Base-by-base conservation (phyloP, 1,140 invertebrate species). In the Bombyx mori region DNA sequence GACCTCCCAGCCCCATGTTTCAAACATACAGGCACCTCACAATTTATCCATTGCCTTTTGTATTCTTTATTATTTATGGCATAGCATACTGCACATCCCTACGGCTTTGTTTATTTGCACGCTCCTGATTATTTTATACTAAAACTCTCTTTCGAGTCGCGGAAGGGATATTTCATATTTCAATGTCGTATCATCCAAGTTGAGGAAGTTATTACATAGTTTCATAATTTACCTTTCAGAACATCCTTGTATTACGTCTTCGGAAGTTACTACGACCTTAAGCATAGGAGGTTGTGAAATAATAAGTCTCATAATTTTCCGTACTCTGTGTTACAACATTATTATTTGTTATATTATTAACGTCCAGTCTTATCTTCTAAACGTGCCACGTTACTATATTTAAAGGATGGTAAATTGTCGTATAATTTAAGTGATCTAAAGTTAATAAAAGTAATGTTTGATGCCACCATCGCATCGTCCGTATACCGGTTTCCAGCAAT, bases 31-130 rank as follows among this genome's bases (percentile, higher is more conserved):
- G 68, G 79, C 75, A 66, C 71, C 73, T 77, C 67, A 77, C 70
- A 66, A 75, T 73, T 77, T 74, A 77, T 73, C 71, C 77, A 79
- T 75, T 77, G 76, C 69, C 73, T 73, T 80, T 83, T 84, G 74
- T 81, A 57, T 63, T 71, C 59, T 71, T 65, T 67, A 72, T 82
- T 75, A 78, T 81, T 82, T 82, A 81, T 77, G 63, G 71, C 57
- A 56, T 72, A 63, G 58, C 52, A 26, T 72, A 72, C 48, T 63
- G 63, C 62, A 52, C 63, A 69, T 63, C 68, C 68, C 70, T 68
- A 65, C 54, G 48, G n/a, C 22, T 49, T 49, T 35, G 26, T 35
- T 35, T 35, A 35, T 35, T 35, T 35, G 26, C 26, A 35, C 26
- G 26, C 26, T 35, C 26, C 26, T 35, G 26, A 35, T 35, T 35